phyloP scores from a whole-genome alignment of 64 coral and sea anemone species.

The Montipora cactus region DNA sequence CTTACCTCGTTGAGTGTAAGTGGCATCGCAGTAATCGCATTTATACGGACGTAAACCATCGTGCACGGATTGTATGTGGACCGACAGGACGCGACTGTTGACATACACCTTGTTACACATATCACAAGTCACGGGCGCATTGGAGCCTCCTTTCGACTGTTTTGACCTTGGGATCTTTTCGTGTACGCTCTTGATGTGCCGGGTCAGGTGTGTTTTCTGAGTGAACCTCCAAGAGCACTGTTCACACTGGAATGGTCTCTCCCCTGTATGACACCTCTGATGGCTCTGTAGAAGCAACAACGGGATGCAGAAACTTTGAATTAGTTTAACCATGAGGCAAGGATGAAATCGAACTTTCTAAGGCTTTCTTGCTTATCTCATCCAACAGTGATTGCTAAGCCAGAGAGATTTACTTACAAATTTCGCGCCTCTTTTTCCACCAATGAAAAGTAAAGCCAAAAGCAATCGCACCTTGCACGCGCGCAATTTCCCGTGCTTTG shows the following conservation, averaged over 20 bases:
- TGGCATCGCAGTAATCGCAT: conserved; percentile 81
- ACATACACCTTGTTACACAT: conserved; percentile 79
- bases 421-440: too few species aligned
- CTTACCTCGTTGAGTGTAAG: conserved; percentile 88
- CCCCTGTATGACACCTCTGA: conserved; percentile 74
- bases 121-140: conserved; percentile 44
- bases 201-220: conserved; percentile 84
- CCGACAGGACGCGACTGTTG: conserved; percentile 67
- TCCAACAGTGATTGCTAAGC: too few species aligned
- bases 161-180: background rate
- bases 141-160: background rate
- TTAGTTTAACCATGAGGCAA: too few species aligned
- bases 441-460: too few species aligned
- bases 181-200: conserved; percentile 87
- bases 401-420: too few species aligned
- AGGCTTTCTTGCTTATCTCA: too few species aligned
- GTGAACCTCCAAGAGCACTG: conserved; percentile 86
- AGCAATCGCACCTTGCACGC: too few species aligned
- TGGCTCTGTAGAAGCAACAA: conserved; percentile 48
- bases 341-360: too few species aligned
- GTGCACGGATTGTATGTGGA: conserved; percentile 81
- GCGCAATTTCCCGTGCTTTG: too few species aligned
- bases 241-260: conserved; percentile 78
- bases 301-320: too few species aligned
- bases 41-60: conserved; percentile 81